Conservation (phyloP, 2,888 invertebrate species). For the Agonum fuliginosum region DNA sequence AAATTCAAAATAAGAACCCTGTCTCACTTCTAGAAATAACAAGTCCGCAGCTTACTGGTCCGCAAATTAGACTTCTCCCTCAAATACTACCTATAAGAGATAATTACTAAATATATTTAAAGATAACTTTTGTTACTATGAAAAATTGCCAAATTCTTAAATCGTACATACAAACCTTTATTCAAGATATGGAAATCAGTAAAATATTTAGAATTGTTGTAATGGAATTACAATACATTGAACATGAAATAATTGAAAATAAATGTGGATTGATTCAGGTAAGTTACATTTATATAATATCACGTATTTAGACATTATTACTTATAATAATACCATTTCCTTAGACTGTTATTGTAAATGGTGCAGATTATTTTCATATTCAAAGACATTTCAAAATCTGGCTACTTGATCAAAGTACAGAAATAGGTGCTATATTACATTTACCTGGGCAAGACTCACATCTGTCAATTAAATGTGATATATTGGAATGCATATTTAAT, state of each 20-base stretch:
- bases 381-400: slow-evolving; percentile 50
- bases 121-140: slow-evolving; percentile 52
- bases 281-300: background rate
- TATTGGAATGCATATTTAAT: slow-evolving; percentile 45
- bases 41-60: too few species aligned
- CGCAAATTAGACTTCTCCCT: too few species aligned
- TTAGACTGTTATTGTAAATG: slow-evolving; percentile 46
- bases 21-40: too few species aligned
- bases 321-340: too few species aligned
- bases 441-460: slow-evolving; percentile 24
- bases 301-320: background rate
- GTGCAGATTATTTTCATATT: slow-evolving; percentile 17
- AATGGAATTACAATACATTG: slow-evolving; percentile 45
- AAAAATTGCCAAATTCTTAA: slow-evolving; percentile 30
- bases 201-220: slow-evolving; percentile 46
- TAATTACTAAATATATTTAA: slow-evolving; percentile 17
- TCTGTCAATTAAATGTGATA: slow-evolving; percentile 47
- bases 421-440: slow-evolving; percentile 42
- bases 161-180: slow-evolving; percentile 48
- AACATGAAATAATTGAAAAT: slow-evolving; percentile 26
- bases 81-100: too few species aligned
- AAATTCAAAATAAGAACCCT: too few species aligned
- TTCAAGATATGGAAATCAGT: slow-evolving; percentile 52
- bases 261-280: slow-evolving; percentile 45
- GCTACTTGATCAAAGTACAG: slow-evolving; percentile 49